Percentiles rank a stretch among this genome's conserved stretches.
Conservation (phyloP, 1,140 invertebrate species). For the Trachelipus rathkii region DNA sequence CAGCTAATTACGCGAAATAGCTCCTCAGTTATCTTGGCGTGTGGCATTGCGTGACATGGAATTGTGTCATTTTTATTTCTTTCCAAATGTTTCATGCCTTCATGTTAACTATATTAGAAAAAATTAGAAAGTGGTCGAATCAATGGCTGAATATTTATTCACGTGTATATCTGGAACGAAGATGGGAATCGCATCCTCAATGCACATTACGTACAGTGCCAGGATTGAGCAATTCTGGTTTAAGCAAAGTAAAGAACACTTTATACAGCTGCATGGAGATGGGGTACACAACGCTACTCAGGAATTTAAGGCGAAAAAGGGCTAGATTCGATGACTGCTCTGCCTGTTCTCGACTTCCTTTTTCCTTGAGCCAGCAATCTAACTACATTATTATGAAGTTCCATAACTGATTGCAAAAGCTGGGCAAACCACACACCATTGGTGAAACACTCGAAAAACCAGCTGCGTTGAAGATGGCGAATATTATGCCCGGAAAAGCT, state of each 20-base stretch:
- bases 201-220: slow-evolving; percentile 14
- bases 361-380: too few relatives aligned
- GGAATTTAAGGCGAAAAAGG: slow-evolving; percentile 5
- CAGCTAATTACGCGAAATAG: too few relatives aligned
- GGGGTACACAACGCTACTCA: slow-evolving; percentile 30
- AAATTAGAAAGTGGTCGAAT: slow-evolving; percentile 19
- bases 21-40: too few relatives aligned
- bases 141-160: slow-evolving; percentile 24
- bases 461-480: slow-evolving; percentile 28
- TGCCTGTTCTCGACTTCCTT: slow-evolving; percentile 23
- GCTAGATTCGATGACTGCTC: slow-evolving; percentile 29
- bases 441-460: slow-evolving; percentile 27
- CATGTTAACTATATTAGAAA: neutral
- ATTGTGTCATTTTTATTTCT: neutral
- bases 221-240: slow-evolving; percentile 26
- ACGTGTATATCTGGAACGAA: slow-evolving; percentile 20
- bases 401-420: slow-evolving; percentile 24
- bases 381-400: slow-evolving; percentile 12
- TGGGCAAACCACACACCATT: slow-evolving; percentile 21
- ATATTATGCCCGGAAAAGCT: slow-evolving; percentile 31
- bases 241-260: slow-evolving; percentile 23
- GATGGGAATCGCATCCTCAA: slow-evolving; percentile 22
- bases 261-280: slow-evolving; percentile 29
- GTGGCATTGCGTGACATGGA: too few relatives aligned
- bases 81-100: neutral